phyloP scores from a whole-genome alignment of 2,113 vertebrate species.

The Lota lota region DNA sequence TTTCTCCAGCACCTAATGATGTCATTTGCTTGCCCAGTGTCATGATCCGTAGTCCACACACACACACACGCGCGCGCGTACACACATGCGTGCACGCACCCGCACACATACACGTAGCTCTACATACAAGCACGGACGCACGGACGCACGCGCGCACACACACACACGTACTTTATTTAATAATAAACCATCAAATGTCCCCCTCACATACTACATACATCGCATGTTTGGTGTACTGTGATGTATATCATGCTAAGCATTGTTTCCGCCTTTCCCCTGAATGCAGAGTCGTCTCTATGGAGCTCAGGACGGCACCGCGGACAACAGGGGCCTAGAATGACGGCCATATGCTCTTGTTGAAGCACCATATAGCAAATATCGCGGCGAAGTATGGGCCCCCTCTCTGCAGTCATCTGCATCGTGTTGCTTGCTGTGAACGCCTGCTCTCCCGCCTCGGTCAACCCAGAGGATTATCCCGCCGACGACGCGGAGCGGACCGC shows the following conservation, averaged over 20 bases:
- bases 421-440: constrained; percentile 83
- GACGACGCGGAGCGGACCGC: constrained; percentile 90
- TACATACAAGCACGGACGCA: background rate
- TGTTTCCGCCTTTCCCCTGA: too few relatives aligned
- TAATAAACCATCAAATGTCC: too few relatives aligned
- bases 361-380: constrained; percentile 59
- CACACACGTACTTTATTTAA: background rate
- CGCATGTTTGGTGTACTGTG: too few relatives aligned
- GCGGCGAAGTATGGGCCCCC: constrained; percentile 90
- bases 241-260: too few relatives aligned
- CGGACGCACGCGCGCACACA: background rate
- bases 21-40: background rate
- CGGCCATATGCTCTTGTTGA: constrained; percentile 56
- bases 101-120: background rate
- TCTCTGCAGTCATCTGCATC: constrained; percentile 81
- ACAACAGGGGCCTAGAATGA: constrained; percentile 56
- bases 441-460: constrained; percentile 82
- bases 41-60: constrained; percentile 4
- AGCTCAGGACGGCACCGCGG: constrained; percentile 44
- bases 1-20: too few relatives aligned
- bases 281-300: constrained; percentile 3
- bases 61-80: background rate
- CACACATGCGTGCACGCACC: background rate
- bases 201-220: too few relatives aligned
- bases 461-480: constrained; percentile 87